Percentiles rank a stretch among this genome's conserved stretches.
These are phyloP conservation scores for Tetramorium simillimum DNA, from an alignment of 1,140 invertebrate genomes.

Conservation along the genomic window DNA sequence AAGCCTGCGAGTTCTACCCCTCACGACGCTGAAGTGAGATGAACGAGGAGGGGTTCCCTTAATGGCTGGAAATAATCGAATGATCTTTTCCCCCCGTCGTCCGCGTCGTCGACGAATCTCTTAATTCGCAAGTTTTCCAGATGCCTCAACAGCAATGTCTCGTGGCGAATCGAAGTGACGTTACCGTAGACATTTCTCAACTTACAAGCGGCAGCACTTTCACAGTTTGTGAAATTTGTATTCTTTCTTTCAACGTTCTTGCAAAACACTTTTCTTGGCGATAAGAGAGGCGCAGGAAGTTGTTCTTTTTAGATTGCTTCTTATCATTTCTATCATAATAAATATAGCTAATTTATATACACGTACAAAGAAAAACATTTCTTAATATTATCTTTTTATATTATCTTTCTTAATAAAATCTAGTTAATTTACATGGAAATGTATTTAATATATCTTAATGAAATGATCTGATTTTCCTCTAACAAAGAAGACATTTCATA, in stretches of 20 bases:
- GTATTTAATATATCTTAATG: neutral
- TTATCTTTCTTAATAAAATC: too few relatives aligned
- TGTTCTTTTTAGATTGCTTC: neutral
- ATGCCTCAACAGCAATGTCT: constrained; percentile 51
- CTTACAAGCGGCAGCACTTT: constrained; percentile 27
- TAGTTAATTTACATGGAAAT: neutral
- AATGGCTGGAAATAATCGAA: constrained; percentile 81
- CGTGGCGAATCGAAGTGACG: constrained; percentile 55
- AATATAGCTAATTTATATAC: neutral
- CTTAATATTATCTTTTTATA: neutral
- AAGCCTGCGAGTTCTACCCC: constrained; percentile 54
- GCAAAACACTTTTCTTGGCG: constrained; percentile 12
- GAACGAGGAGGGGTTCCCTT: constrained; percentile 65
- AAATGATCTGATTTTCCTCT: neutral
- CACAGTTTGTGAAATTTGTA: neutral
- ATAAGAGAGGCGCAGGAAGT: neutral
- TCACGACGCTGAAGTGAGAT: constrained; percentile 53
- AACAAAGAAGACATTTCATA: neutral
- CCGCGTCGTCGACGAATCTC: constrained; percentile 67
- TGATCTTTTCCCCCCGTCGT: constrained; percentile 54
- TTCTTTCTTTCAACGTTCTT: neutral
- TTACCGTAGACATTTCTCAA: constrained; percentile 30
- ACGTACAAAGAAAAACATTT: neutral
- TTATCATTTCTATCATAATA: neutral
- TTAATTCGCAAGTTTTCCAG: constrained; percentile 78